Conservation (phyloP, 2,113 vertebrate genomes). For the Mobula hypostoma region DNA sequence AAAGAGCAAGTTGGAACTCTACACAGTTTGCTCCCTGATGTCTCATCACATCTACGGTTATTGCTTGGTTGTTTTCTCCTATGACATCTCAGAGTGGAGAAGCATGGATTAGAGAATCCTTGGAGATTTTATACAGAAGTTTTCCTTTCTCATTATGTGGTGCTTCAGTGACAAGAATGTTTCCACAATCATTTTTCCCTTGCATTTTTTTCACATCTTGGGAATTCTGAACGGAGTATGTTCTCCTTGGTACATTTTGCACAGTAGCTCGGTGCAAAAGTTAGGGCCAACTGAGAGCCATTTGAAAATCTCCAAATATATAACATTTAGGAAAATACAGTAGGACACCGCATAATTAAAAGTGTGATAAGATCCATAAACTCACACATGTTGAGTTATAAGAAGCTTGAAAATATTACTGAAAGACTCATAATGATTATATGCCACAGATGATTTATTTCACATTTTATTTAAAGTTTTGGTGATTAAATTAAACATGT, state of each 20-base stretch:
- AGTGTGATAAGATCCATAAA: neutral
- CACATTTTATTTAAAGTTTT: conserved; percentile 19
- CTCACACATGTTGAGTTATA: neutral
- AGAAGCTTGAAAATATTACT: conserved; percentile 12
- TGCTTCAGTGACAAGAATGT: neutral
- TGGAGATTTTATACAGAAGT: conserved; percentile 8
- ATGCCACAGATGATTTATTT: conserved; percentile 20
- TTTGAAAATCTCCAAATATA: neutral
- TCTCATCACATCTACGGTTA: neutral
- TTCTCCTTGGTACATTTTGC: neutral
- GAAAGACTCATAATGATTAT: neutral
- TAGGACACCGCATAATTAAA: neutral
- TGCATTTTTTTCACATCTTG: conserved; percentile 1
- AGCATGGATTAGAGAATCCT: neutral
- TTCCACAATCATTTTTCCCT: neutral
- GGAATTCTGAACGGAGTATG: neutral
- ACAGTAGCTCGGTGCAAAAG: neutral
- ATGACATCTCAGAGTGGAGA: neutral
- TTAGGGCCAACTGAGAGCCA: neutral
- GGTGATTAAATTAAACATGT: conserved; percentile 20
- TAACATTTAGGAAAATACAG: neutral
- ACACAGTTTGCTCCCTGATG: neutral
- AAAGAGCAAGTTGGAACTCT: neutral
- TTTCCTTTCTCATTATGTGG: conserved; percentile 5
- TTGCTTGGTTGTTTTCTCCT: neutral